Base-by-base conservation (phyloP, 37 sponge, comb jelly and placozoan genomes). In the Chondrosia reniformis region DNA sequence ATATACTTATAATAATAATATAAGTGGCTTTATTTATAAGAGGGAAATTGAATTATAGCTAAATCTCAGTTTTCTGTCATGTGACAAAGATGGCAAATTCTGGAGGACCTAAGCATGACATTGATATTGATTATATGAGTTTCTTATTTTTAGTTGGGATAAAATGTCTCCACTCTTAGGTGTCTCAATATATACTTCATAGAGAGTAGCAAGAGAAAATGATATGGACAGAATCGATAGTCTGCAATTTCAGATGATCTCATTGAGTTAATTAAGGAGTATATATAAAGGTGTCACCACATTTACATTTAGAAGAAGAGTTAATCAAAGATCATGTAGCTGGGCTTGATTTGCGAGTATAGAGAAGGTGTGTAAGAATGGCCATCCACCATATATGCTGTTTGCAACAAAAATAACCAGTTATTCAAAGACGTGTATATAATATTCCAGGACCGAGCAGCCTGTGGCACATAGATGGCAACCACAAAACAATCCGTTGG, bases 401-500 rank as follows among this genome's bases (percentile, higher is more conserved):
- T 62, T 22, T 28, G 9, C 63, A 62, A 25, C 63, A 12, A 12
- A 12, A 22, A 12, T 28, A 62, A 9, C 27, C 63, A 24, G 27
- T 67, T 22, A 83, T 74, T 28, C 44, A 10, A 6, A 25, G 76
- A 15, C 39, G 82, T 31, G 44, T 10, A 3, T 80, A 85, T 44
- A 37, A 31, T 30, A 75, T 85, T 6, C 75, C 69, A 22, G 57
- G 59, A 30, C 74, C 80, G 12, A 77, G 79, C 33, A 37, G 63
- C 40, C 45, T 85, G 37, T 85, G 86, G 81, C 81, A 85, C 45
- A 38, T 85, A 2, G 81, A 74, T 85, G 86, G 86, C 22, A 85
- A 85, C 52, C 86, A 85, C 25, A 85, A 85, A 56, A n/a, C 79
- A 4, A 65, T 79, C 30, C 8, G 80, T 10, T 84, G 85, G 85